Evolutionary conservation across 2,113 vertebrate genomes (phyloP).

Genomic region (Festucalex cinctus): DNA sequence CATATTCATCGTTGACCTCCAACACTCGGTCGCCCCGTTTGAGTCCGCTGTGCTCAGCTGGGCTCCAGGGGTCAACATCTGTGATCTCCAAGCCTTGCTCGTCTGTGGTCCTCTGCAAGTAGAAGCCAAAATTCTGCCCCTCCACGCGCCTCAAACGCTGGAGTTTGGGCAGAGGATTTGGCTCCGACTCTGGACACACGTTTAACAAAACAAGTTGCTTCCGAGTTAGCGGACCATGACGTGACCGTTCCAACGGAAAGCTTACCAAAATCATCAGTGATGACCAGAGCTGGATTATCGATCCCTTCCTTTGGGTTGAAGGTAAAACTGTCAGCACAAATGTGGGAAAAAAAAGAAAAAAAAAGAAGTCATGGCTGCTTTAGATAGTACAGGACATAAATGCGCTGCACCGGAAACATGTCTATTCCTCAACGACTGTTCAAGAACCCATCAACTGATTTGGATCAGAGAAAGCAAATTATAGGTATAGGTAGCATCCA

Average conservation of each 20-base stretch:
- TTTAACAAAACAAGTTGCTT: not conserved
- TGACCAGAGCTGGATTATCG: conserved; percentile 88
- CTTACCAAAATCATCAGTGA: conserved; percentile 85
- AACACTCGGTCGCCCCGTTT: conserved; percentile 78
- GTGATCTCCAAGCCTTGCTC: conserved; percentile 68
- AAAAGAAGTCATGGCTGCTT: not conserved
- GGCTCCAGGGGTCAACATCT: conserved; percentile 72
- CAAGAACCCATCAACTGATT: no score
- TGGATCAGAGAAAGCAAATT: no score
- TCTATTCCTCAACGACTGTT: not conserved
- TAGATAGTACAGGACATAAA: not conserved
- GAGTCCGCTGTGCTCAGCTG: conserved; percentile 80
- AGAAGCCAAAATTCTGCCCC: conserved; percentile 80
- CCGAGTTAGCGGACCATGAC: fast-evolving
- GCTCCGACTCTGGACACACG: conserved; percentile 40
- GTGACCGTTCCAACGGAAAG: not conserved
- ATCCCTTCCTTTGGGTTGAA: conserved; percentile 93
- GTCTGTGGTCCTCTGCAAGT: conserved; percentile 62
- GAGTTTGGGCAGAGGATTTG: conserved; percentile 60
- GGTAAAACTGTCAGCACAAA: conserved; percentile 75
- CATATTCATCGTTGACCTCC: conserved; percentile 79
- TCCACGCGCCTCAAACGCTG: conserved; percentile 78
- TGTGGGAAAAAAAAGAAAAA: not conserved
- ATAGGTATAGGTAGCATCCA: no score
- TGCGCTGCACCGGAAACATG: not conserved